Percentiles rank a stretch among this genome's conserved stretches.
phyloP scores from a whole-genome alignment of 1,140 invertebrate species.

The Drosophila erecta region DNA sequence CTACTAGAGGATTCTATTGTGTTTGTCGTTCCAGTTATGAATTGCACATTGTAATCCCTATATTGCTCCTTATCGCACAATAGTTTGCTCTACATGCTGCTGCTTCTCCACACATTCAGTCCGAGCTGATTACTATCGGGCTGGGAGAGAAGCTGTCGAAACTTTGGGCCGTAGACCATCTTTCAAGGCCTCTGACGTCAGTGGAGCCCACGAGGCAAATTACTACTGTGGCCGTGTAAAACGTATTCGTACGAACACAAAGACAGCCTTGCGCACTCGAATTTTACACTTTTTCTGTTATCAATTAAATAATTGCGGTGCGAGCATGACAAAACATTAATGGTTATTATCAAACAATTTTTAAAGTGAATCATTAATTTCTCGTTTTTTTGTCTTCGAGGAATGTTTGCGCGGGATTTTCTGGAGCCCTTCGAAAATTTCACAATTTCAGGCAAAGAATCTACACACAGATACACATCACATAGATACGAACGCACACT shows the following conservation, averaged over 20 bases:
- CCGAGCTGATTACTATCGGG: slow-evolving; percentile 6
- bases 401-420: slow-evolving; percentile 40
- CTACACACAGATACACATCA: slow-evolving; percentile 11
- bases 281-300: slow-evolving; percentile 43
- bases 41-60: slow-evolving; percentile 65
- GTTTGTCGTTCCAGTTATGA: slow-evolving; percentile 48
- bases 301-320: slow-evolving; percentile 66
- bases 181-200: slow-evolving; percentile 44
- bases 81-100: slow-evolving; percentile 35
- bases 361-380: slow-evolving; percentile 24
- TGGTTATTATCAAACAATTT: slow-evolving; percentile 41
- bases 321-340: slow-evolving; percentile 68
- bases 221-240: not conserved
- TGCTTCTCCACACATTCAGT: not conserved
- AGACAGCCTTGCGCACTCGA: slow-evolving; percentile 26
- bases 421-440: slow-evolving; percentile 30
- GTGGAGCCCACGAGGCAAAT: slow-evolving; percentile 13
- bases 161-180: slow-evolving; percentile 16
- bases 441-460: slow-evolving; percentile 49
- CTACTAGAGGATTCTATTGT: slow-evolving; percentile 12
- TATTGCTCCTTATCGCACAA: slow-evolving; percentile 35
- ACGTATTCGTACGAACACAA: slow-evolving; percentile 14
- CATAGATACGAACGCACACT: slow-evolving; percentile 27
- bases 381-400: not conserved
- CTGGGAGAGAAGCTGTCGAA: slow-evolving; percentile 54